Evolutionary conservation across 2,888 invertebrate genomes (phyloP), one percentile per base, ranked within the genome.

Genomic region (Eupithecia vulgata): DNA sequence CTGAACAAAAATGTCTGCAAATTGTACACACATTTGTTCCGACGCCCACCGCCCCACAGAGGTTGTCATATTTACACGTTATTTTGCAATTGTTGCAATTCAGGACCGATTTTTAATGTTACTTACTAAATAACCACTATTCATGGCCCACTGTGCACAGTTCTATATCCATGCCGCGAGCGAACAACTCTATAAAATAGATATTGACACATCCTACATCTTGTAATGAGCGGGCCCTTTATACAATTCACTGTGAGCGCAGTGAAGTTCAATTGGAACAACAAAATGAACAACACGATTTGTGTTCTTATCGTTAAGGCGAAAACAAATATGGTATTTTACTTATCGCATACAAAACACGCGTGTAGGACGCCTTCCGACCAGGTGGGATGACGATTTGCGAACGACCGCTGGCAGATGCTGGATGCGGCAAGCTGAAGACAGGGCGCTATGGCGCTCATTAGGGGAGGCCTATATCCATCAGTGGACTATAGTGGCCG

Each of bases 191-290:
- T 42, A 40, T 71, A 40, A 68, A 71, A 71, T 66, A 75, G 70
- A 72, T 75, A 75, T 75, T 75, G 75, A 72, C 72, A 72, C 65
- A 70, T 75, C 75, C 72, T 70, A 37, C 57, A 59, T 42, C 17
- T 34, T 52, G 61, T 12, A 70, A 57, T 52, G 21, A 61, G 76
- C 78, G 78, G 78, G 30, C 45, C 66, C 77, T 79, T 76, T 76
- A 72, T 71, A 35, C 74, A 79, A 79, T 79, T 75, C 42, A 70
- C 71, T 68, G 67, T n/a, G n/a, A n/a, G n/a, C n/a, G 65, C 61
- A n/a, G n/a, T 42, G 35, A 48, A 70, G 74, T 35, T 64, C 64
- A 72, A 73, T 73, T 75, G 67, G 13, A 48, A 71, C 68, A 70
- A 68, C 67, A 68, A 65, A 72, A 71, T 71, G 68, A 70, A 13